These are phyloP conservation scores for Morpho achilles DNA, from an alignment of 2,888 invertebrate species.

Conservation along the genomic window DNA sequence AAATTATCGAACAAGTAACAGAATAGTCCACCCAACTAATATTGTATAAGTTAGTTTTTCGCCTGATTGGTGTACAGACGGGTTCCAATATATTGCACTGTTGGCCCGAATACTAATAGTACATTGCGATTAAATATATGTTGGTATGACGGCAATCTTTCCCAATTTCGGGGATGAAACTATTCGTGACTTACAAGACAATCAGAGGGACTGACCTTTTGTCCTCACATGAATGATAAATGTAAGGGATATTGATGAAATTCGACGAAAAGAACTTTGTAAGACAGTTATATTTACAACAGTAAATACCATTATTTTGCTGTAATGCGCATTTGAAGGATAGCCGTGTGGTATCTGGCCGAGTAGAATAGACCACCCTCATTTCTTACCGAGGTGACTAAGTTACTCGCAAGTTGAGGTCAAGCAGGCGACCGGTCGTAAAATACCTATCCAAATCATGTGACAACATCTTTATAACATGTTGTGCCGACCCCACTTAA, in stretches of 20 bases:
- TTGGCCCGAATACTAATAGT: conserved; percentile 59
- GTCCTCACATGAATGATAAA: conserved; percentile 8
- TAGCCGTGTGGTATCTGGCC: too few relatives aligned
- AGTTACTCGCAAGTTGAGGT: too few relatives aligned
- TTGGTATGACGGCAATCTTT: conserved; percentile 26
- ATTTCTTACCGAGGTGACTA: too few relatives aligned
- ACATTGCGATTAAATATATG: conserved; percentile 39
- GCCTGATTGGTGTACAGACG: conserved; percentile 63
- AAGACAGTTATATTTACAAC: conserved; percentile 1
- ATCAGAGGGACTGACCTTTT: conserved; percentile 10
- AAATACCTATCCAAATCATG: too few relatives aligned
- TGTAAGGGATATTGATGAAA: not conserved
- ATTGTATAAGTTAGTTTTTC: conserved; percentile 68
- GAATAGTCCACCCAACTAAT: conserved; percentile 35
- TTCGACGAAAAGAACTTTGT: not conserved
- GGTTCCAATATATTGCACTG: conserved; percentile 63
- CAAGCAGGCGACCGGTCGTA: too few relatives aligned
- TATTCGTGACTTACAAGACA: conserved; percentile 23
- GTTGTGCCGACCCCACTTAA: too few relatives aligned
- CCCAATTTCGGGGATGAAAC: conserved; percentile 17
- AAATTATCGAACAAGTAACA: conserved; percentile 5
- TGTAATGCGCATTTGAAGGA: too few relatives aligned
- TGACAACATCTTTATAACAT: too few relatives aligned
- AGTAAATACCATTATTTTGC: not conserved
- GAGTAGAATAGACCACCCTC: too few relatives aligned